Conservation (phyloP, 2,888 invertebrate species). For the Meganola albula region DNA sequence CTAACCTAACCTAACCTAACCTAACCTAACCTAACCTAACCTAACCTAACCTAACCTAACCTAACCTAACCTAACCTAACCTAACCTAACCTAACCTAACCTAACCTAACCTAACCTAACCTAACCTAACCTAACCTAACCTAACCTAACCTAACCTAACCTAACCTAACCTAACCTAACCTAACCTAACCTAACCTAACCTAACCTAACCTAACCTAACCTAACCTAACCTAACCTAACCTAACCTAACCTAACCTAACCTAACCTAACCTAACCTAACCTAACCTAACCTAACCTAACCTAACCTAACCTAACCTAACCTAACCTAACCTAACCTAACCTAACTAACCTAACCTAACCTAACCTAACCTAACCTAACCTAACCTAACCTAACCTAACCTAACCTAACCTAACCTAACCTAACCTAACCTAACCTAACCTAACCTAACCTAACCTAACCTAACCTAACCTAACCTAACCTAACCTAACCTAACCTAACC, state of each 20-base stretch:
- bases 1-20: constrained; percentile 20
- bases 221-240: constrained; percentile 18
- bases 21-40: constrained; percentile 21
- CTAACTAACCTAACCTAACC: constrained; percentile 15
- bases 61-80: constrained; percentile 23
- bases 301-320: constrained; percentile 16
- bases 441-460: constrained; percentile 23
- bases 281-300: constrained; percentile 21
- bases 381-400: constrained; percentile 22
- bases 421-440: constrained; percentile 20
- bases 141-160: constrained; percentile 18
- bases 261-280: constrained; percentile 20
- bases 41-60: constrained; percentile 20
- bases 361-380: constrained; percentile 19
- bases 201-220: constrained; percentile 16
- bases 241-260: constrained; percentile 19
- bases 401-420: constrained; percentile 24
- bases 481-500: constrained; percentile 14
- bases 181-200: constrained; percentile 18
- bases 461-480: constrained; percentile 18
- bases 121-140: constrained; percentile 19
- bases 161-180: constrained; percentile 19
- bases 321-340: constrained; percentile 13
- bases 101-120: constrained; percentile 19
- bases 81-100: constrained; percentile 21